phyloP scores from a whole-genome alignment of 2,888 invertebrate species.

The Sminthurides aquaticus region DNA sequence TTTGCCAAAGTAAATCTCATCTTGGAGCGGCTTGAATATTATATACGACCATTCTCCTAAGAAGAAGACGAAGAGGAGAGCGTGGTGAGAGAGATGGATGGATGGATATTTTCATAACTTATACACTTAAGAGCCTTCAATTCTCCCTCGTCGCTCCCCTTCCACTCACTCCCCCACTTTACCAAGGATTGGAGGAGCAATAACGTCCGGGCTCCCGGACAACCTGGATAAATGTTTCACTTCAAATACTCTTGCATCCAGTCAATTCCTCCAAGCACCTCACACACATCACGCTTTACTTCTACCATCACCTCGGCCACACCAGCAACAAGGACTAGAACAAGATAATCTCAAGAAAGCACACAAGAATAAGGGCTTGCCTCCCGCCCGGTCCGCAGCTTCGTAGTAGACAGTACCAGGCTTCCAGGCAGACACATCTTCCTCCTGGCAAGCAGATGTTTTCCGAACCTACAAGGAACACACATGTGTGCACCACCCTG shows the following conservation, averaged over 20 bases:
- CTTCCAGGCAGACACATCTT: background rate
- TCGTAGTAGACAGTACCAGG: too few species aligned
- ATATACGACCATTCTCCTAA: background rate
- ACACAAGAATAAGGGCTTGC: too few species aligned
- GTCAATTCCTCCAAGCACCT: background rate
- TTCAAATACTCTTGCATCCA: too few species aligned
- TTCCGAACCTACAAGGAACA: constrained; percentile 14
- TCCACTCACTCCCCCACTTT: too few species aligned
- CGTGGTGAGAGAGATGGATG: constrained; percentile 17
- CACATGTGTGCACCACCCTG: background rate
- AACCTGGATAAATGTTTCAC: background rate
- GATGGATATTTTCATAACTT: constrained; percentile 1
- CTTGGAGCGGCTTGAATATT: background rate
- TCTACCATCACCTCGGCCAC: background rate
- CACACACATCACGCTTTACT: background rate
- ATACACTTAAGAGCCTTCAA: background rate
- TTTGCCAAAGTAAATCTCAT: background rate
- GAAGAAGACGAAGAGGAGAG: background rate
- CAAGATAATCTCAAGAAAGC: too few species aligned
- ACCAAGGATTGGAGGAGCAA: background rate
- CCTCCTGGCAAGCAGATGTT: constrained; percentile 18
- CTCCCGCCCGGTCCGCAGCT: too few species aligned
- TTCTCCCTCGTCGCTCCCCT: background rate
- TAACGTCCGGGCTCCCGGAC: background rate
- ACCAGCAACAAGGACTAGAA: background rate